Evolutionary conservation across 2,888 invertebrate species (phyloP), one percentile per base, ranked within the genome.

Genomic region (Melieria omissa): DNA sequence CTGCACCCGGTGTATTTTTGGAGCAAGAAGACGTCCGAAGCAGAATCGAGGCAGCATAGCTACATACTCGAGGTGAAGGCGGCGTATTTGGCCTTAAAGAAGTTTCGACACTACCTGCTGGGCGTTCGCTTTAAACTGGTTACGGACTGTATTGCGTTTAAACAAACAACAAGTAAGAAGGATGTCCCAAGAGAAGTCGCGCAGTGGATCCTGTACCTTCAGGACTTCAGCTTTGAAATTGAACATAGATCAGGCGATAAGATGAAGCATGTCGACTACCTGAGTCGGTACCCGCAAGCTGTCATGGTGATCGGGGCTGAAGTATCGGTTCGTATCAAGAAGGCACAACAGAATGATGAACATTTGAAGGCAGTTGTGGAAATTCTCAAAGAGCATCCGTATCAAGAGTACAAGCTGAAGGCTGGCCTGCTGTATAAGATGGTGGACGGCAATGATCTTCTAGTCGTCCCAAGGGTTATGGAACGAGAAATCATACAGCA

Each of bases 51-150:
- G 54, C 47, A 47, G 5, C 75, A 75, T 49, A 71, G 73, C 42
- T 74, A 72, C 16, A 68, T 69, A n/a, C 47, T 74, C n/a, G 71
- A 71, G 29, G 69, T 67, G n/a, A 72, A 72, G 69, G 72, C 70
- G 44, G 72, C 72, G n/a, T 72, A 57, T 52, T n/a, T 74, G 10
- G 68, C 71, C 5, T n/a, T 65, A 9, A 73, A 74, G 66, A 74
- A 74, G 58, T 69, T 73, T 58, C 44, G 73, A 16, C 66, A 74
- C 67, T 54, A 54, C 65, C 55, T 55, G 42, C 45, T 54, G 12
- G 65, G 55, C 6, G 44, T 41, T 8, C 7, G 9, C 0, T 54
- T 52, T 44, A 49, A 45, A 46, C 14, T n/a, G 54, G 66, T 74
- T 0, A 72, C 71, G 1, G 71, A 74, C 44, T 72, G 70, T 58